These are phyloP conservation scores for Dunckerocampus dactyliophorus DNA, from an alignment of 2,113 vertebrate genomes.

Conservation along the genomic window DNA sequence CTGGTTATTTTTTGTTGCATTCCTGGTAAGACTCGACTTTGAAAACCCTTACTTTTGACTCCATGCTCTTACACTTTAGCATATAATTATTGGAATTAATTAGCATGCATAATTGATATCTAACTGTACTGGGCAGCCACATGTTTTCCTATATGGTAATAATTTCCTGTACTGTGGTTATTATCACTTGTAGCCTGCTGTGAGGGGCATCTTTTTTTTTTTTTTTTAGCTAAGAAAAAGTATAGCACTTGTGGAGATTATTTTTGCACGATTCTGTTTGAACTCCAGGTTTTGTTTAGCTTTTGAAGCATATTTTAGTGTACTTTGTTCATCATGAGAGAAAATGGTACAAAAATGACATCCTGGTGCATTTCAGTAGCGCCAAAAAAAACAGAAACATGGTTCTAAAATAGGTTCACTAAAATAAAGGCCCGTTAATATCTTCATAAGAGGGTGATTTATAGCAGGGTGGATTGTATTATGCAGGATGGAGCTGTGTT, in stretches of 20 bases:
- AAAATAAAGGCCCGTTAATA: background rate
- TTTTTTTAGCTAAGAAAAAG: background rate
- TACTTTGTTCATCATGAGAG: background rate
- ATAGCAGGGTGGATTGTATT: background rate
- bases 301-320: background rate
- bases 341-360: background rate
- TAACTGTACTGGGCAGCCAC: no score
- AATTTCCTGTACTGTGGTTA: no score
- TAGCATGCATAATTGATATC: no score
- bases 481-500: background rate
- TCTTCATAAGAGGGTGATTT: background rate
- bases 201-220: background rate
- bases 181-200: background rate
- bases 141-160: no score
- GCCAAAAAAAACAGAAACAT: background rate
- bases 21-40: no score
- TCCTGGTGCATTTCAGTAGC: background rate
- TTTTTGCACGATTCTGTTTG: background rate
- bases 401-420: background rate
- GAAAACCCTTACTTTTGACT: no score
- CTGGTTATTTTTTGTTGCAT: no score
- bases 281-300: background rate
- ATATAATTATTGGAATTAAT: no score
- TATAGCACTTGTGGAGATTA: background rate
- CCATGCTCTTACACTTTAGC: no score